These are phyloP conservation scores for Diplosoma virens DNA, from an alignment of 23 tunicate genomes.

Conservation along the genomic window DNA sequence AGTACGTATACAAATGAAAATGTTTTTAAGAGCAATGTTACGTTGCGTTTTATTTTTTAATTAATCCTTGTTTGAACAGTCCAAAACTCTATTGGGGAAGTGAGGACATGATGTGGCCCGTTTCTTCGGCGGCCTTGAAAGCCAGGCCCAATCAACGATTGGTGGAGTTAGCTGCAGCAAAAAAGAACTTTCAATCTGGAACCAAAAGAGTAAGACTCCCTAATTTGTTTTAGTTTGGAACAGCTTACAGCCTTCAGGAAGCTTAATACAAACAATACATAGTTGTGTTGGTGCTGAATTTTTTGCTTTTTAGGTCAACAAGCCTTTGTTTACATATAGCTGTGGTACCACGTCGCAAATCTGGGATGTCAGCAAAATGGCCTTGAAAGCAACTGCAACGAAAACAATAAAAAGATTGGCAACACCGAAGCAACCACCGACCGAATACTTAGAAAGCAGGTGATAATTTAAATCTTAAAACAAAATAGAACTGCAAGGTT, in stretches of 20 bases:
- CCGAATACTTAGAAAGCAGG: conserved; percentile 64
- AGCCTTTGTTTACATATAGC: conserved; percentile 84
- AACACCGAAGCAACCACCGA: conserved; percentile 57
- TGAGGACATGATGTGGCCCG: conserved; percentile 92
- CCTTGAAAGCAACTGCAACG: conserved; percentile 46
- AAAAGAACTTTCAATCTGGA: conserved; percentile 73
- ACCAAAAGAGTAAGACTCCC: conserved; percentile 54
- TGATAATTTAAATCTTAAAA: no score
- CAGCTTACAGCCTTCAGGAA: no score
- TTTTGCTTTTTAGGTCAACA: conserved; percentile 61
- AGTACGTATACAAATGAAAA: background rate
- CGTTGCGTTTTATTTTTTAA: no score
- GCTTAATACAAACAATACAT: background rate
- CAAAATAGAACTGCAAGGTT: no score
- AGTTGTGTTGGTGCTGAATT: background rate
- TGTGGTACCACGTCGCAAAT: conserved; percentile 74
- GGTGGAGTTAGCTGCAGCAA: conserved; percentile 69
- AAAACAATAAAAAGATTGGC: conserved; percentile 37
- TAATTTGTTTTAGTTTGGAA: no score
- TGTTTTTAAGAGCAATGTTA: background rate
- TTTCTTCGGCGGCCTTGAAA: conserved; percentile 48
- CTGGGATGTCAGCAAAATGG: conserved; percentile 73
- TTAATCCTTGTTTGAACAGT: conserved; percentile 2
- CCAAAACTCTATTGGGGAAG: conserved; percentile 80
- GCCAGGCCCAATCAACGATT: conserved; percentile 64